phyloP scores from a whole-genome alignment of 1,140 invertebrate genomes.

The Scaptodrosophila lebanonensis region DNA sequence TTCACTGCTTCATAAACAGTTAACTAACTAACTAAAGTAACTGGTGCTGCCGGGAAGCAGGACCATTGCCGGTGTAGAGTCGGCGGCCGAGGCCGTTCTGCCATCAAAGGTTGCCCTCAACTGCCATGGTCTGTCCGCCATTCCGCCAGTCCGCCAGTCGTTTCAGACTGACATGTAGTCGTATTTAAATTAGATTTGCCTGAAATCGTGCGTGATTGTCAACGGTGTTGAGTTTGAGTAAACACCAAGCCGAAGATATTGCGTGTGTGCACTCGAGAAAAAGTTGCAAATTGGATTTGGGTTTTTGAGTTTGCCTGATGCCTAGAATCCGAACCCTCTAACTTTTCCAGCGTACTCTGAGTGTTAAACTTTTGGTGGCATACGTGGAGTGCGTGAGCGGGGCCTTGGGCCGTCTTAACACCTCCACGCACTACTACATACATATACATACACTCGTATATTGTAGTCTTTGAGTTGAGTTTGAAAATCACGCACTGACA shows the following conservation, averaged over 20 bases:
- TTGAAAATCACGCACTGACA: too few species aligned
- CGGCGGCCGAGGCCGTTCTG: constrained; percentile 7
- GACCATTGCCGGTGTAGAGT: constrained; percentile 28
- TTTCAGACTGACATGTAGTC: constrained; percentile 54
- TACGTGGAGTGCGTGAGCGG: constrained; percentile 24
- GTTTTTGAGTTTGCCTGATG: constrained; percentile 31
- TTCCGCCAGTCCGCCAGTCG: background rate
- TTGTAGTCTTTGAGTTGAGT: constrained; percentile 35
- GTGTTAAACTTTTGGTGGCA: constrained; percentile 47
- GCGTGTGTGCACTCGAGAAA: constrained; percentile 58
- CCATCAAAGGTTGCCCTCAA: constrained; percentile 59
- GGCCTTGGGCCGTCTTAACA: constrained; percentile 3
- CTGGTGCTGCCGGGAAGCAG: constrained; percentile 19
- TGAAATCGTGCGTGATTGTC: constrained; percentile 75
- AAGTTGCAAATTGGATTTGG: constrained; percentile 73
- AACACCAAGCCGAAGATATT: constrained; percentile 45
- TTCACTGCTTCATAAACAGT: constrained; percentile 58
- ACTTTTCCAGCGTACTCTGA: constrained; percentile 21
- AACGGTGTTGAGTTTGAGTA: constrained; percentile 37
- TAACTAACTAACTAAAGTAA: constrained; percentile 65
- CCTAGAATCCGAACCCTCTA: too few species aligned
- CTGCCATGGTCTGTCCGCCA: background rate
- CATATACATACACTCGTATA: constrained; percentile 32
- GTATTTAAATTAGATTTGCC: constrained; percentile 74
- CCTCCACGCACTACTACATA: background rate